Percentiles rank a stretch among this genome's conserved stretches.
Evolutionary conservation across 2,113 vertebrate species (phyloP).

Genomic region (Malurus cyaneus): DNA sequence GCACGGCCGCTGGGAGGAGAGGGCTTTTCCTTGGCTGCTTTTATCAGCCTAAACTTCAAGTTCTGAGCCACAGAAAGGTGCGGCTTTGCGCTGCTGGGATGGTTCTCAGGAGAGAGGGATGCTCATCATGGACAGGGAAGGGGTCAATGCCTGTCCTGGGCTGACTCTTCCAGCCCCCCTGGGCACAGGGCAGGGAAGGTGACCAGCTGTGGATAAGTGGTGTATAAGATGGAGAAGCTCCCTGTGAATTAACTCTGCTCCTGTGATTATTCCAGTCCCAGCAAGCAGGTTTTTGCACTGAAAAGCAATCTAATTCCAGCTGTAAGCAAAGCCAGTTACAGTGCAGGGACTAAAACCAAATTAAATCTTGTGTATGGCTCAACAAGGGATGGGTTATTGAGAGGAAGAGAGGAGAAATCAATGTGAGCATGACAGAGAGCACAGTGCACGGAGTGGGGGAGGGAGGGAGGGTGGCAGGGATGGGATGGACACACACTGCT

Average conservation of each 20-base stretch:
- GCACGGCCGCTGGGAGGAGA: neutral
- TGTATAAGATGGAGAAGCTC: neutral
- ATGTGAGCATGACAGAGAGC: conserved; percentile 24
- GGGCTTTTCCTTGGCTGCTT: neutral
- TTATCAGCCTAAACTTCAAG: neutral
- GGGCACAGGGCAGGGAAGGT: neutral
- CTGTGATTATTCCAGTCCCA: neutral
- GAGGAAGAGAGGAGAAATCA: conserved; percentile 33
- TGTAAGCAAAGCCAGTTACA: conserved; percentile 53
- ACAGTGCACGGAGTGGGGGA: neutral
- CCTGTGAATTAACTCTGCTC: neutral
- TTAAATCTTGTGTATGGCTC: conserved; percentile 48
- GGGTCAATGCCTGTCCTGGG: neutral
- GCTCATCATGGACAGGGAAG: neutral
- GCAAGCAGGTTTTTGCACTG: conserved; percentile 6
- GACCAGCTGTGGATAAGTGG: neutral
- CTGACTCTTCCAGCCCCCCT: neutral
- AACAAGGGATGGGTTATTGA: conserved; percentile 37
- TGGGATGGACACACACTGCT: neutral
- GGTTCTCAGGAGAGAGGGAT: neutral
- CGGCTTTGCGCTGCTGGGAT: neutral
- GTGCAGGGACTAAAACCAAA: conserved; percentile 41
- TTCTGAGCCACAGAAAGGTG: neutral
- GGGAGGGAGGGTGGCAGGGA: neutral
- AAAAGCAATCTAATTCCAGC: conserved; percentile 49